Conservation (phyloP, 2,113 vertebrate species). For the Xenotilapia flavipinnis region DNA sequence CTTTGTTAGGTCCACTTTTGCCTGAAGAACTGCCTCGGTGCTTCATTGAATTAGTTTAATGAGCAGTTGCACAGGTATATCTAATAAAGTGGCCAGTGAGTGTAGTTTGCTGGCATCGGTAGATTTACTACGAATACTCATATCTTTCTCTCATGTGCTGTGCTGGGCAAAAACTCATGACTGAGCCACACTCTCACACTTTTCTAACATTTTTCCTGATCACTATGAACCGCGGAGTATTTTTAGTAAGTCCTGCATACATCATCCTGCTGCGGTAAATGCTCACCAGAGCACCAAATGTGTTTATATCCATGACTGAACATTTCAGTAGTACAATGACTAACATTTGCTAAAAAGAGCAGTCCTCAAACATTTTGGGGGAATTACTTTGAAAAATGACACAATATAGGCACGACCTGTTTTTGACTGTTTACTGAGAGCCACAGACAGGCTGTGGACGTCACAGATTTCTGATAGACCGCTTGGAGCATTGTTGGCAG, state of each 20-base stretch:
- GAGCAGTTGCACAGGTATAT: not conserved
- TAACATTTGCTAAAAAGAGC: not conserved
- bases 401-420: not conserved
- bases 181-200: not conserved
- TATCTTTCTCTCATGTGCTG: not conserved
- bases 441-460: not conserved
- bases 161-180: not conserved
- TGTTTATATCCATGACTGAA: not conserved
- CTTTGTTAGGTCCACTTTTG: not conserved
- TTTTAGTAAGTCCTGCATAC: not conserved
- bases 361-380: not conserved
- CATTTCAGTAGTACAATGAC: not conserved
- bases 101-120: not conserved
- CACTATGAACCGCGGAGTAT: not conserved
- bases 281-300: not conserved
- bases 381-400: not conserved
- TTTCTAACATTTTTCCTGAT: not conserved
- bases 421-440: not conserved
- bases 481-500: not conserved
- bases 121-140: not conserved
- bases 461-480: not conserved
- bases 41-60: accelerated
- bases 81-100: not conserved
- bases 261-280: not conserved
- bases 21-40: accelerated